phyloP scores from a whole-genome alignment of 2,113 vertebrate species.

The Pterocles burchelli region DNA sequence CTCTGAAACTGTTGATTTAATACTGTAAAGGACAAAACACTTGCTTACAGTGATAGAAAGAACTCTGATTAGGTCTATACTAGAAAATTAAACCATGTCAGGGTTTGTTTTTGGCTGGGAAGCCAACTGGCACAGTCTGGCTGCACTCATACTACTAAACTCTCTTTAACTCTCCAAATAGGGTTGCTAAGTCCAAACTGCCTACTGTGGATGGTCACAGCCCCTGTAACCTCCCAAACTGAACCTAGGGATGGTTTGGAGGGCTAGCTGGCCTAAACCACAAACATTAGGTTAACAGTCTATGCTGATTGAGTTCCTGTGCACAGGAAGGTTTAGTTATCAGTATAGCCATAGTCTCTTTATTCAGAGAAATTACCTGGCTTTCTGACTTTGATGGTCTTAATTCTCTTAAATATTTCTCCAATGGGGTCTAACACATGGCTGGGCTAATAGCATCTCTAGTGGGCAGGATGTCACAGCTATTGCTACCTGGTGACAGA shows the following conservation, averaged over 20 bases:
- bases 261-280: background rate
- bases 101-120: background rate
- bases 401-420: background rate
- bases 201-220: background rate
- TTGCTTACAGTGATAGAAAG: background rate
- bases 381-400: background rate
- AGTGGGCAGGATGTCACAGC: background rate
- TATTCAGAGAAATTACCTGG: background rate
- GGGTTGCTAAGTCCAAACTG: background rate
- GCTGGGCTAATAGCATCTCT: background rate
- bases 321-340: background rate
- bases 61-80: background rate
- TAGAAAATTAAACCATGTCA: background rate
- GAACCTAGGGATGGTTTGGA: background rate
- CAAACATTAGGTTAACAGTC: background rate
- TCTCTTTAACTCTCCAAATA: background rate
- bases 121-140: background rate
- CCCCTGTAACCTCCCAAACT: background rate
- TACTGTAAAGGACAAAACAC: background rate
- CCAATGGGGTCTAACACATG: background rate
- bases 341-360: background rate
- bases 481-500: background rate
- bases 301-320: background rate
- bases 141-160: background rate
- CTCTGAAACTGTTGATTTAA: background rate